Percentiles rank a stretch among this genome's conserved stretches.
Conservation (phyloP, 2,113 vertebrate genomes). For the Amblyopsis rosae region DNA sequence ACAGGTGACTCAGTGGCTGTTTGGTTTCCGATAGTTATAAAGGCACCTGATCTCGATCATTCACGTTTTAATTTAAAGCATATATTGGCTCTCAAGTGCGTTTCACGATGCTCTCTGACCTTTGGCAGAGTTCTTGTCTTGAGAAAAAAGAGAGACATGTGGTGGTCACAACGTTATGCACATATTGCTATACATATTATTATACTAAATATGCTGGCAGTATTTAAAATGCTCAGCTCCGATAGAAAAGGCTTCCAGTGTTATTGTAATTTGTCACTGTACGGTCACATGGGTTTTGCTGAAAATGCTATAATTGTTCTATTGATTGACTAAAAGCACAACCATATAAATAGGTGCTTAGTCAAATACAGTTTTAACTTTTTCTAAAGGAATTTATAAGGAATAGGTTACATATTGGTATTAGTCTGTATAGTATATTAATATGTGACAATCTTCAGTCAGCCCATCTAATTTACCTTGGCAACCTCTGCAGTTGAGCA, state of each 20-base stretch:
- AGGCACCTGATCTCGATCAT: no score
- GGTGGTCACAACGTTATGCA: not conserved
- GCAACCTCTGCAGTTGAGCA: slow-evolving; percentile 27
- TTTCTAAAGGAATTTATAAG: no score
- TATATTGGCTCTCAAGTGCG: not conserved
- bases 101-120: not conserved
- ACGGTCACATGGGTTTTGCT: not conserved
- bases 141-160: not conserved
- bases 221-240: no score
- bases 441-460: not conserved
- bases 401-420: not conserved
- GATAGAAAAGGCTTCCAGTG: not conserved
- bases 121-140: not conserved
- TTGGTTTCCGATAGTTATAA: no score
- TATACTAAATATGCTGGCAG: no score
- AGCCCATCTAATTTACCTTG: slow-evolving; percentile 12
- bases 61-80: no score
- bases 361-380: not conserved
- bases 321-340: not conserved
- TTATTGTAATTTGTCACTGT: not conserved
- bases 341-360: not conserved
- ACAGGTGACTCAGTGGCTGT: not conserved
- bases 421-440: not conserved
- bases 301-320: not conserved
- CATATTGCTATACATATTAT: not conserved